Base-by-base conservation (phyloP, 2,113 vertebrate species). In the Neolamprologus cancellatus region DNA sequence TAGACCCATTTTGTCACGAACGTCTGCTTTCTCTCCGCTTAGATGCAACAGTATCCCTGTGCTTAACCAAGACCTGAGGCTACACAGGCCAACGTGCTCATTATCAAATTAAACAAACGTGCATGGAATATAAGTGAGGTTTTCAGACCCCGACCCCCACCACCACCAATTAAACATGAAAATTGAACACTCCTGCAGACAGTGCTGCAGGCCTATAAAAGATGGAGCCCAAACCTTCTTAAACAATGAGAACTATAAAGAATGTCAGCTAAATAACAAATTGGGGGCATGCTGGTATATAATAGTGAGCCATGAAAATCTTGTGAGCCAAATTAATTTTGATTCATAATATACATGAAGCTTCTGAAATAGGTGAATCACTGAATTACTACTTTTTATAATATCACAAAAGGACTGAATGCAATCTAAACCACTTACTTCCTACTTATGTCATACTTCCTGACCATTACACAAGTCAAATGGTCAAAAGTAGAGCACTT, bases 41-140 rank as follows among this genome's bases (percentile, higher is more conserved):
- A 50, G 80, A 91, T 92, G 95, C 89, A 96, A 95, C 92, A 83
- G 53, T 92, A 95, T 93, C 93, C 91, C 85, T 83, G 55, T 78
- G 86, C 93, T 91, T 90, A 93, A 91, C 88, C 89, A 52, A 84
- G 92, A 95, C 92, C 92, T 92, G 93, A 92, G 91, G 84, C 91
- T 86, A 87, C 59, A 34, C 92, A 89, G 87, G 84, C 92, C 82
- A 86, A 89, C 90, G 13, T 87, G 87, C 90, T 94, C 93, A 95
- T 95, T 95, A 96, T 95, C 93, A 94, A 92, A 96, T 96, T 95
- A 94, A 93, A 95, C 84, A 93, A 85, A 85, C 52, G 83, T 71
- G 87, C 82, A 86, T 74, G 80, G 79, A 93, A 87, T 89, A 94
- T 79, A 86, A 83, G 66, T 85, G 82, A 87, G 86, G 88, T 66